Percentiles rank a stretch among this genome's conserved stretches.
phyloP scores from a whole-genome alignment of 2,888 invertebrate species.

The Eugnorisma glareosa region DNA sequence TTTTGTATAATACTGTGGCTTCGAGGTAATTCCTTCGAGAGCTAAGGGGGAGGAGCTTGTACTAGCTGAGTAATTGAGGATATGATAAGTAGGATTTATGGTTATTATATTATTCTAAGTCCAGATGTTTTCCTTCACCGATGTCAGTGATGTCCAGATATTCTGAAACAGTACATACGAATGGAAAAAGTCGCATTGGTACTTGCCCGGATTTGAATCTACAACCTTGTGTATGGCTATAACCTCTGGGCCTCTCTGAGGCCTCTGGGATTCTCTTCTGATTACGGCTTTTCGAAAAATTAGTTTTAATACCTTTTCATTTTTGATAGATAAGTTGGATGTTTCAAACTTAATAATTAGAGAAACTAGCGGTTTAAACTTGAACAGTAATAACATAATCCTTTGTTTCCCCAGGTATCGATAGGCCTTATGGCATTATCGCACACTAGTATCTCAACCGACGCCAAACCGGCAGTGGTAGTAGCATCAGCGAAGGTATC shows the following conservation, averaged over 20 bases:
- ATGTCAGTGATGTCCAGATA: background rate
- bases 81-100: no score
- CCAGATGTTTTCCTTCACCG: background rate
- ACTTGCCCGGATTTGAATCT: no score
- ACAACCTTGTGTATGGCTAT: no score
- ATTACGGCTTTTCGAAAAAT: background rate
- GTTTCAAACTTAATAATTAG: background rate
- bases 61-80: no score
- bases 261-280: background rate
- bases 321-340: background rate
- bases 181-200: no score
- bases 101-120: no score
- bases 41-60: no score
- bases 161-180: background rate
- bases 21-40: no score
- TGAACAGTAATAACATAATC: background rate
- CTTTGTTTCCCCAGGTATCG: constrained; percentile 22
- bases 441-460: background rate
- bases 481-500: accelerated
- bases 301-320: background rate
- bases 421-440: constrained; percentile 35
- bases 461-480: constrained; percentile 12
- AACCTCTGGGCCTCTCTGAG: no score
- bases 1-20: no score
- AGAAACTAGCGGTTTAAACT: background rate